Base-by-base conservation (phyloP, 2,888 invertebrate species). In the Cosmia trapezina region DNA sequence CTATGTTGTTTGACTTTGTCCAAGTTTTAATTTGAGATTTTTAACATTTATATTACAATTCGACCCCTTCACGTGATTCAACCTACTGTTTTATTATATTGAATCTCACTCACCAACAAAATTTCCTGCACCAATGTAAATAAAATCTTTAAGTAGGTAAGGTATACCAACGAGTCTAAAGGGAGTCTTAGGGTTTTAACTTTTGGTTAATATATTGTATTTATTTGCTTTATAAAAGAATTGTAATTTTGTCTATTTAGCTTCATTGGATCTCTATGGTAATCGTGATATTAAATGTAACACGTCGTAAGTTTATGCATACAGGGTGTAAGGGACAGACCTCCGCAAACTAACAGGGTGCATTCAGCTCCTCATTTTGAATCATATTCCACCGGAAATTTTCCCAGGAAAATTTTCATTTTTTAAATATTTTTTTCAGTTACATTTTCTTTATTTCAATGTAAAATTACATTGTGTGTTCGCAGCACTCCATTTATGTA, bases 251-350 rank as follows among this genome's bases (percentile, higher is more conserved):
- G n/a, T 45, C 0, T 66, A 22, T 45, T 60, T 51, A 64, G 63
- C 53, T 74, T 78, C 28, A 37, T 59, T 51, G n/a, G 67, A 78
- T 78, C 68, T 73, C 57, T 33, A 14, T 51, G 0, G 1, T 37
- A 19, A 33, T 53, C n/a, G 43, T 69, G 14, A 41, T 69, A 65
- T 28, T 68, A 12, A 49, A n/a, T 9, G n/a, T 73, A 22, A 8
- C 19, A 54, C 49, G 8, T 66, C 12, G 19, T 66, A 57, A 45
- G 19, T 59, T 33, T 43, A 65, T 53, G 54, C 70, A 71, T 78
- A 78, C 33, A 33, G n/a, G n/a, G n/a, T n/a, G n/a, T n/a, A n/a
- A n/a, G n/a, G n/a, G n/a, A n/a, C n/a, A n/a, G n/a, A n/a, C n/a
- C n/a, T n/a, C n/a, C n/a, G n/a, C n/a, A n/a, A n/a, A n/a, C n/a